phyloP scores from a whole-genome alignment of 2,113 vertebrate species.

The Colius striatus region DNA sequence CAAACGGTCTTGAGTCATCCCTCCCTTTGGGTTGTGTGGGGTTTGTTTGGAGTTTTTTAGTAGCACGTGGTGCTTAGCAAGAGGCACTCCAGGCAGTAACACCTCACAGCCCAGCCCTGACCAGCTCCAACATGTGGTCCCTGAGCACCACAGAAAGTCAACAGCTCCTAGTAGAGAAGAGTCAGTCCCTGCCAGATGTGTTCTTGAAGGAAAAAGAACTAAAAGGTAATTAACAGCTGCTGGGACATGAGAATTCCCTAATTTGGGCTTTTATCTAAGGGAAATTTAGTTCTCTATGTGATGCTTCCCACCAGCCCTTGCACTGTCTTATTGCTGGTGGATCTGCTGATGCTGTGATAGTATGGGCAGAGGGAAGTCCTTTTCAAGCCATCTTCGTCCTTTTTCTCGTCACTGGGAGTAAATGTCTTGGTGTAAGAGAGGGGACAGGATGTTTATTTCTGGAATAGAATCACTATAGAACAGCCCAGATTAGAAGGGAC shows the following conservation, averaged over 20 bases:
- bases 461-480: not conserved
- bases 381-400: not conserved
- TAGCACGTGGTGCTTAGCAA: not conserved
- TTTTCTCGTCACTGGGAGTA: not conserved
- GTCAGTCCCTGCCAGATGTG: not conserved
- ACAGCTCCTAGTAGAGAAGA: not conserved
- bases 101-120: fast-evolving
- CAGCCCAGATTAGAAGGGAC: not conserved
- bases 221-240: not conserved
- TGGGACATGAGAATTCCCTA: not conserved
- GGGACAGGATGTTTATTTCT: not conserved
- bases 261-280: not conserved
- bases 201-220: not conserved
- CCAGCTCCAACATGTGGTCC: not conserved
- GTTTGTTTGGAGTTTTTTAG: not conserved
- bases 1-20: not conserved
- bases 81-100: not conserved
- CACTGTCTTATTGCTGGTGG: not conserved
- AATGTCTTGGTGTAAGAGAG: fast-evolving
- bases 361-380: not conserved
- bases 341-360: not conserved
- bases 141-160: not conserved
- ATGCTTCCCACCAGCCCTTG: not conserved
- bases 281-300: not conserved
- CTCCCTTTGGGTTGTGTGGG: not conserved